Evolutionary conservation across 1,140 invertebrate genomes (phyloP).

Genomic region (Gryllus bimaculatus): DNA sequence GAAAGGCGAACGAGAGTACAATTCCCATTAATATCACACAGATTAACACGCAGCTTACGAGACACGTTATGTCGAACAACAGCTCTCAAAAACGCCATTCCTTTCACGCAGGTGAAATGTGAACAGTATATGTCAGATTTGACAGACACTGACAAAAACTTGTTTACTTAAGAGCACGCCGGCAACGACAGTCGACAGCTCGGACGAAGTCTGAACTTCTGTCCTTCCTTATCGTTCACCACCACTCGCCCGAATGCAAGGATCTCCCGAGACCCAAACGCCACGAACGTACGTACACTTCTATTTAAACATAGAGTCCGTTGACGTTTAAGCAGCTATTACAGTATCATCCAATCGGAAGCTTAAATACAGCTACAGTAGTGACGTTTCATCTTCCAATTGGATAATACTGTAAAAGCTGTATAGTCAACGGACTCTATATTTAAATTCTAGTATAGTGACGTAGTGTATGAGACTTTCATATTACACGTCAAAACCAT

Average conservation of each 20-base stretch:
- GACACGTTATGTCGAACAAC: slow-evolving; percentile 32
- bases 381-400: no score
- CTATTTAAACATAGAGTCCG: no score
- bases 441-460: no score
- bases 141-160: neutral
- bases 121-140: neutral
- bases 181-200: neutral
- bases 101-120: slow-evolving; percentile 6
- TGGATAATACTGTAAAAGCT: no score
- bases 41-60: slow-evolving; percentile 25
- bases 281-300: neutral
- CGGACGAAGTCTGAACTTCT: neutral
- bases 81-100: slow-evolving; percentile 39
- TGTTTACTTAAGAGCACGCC: neutral
- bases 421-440: no score
- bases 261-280: neutral
- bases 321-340: no score
- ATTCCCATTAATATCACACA: slow-evolving; percentile 2
- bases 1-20: neutral
- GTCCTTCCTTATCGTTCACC: neutral
- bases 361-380: no score
- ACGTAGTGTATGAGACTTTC: no score
- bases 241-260: neutral
- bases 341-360: no score
- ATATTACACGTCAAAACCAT: no score